phyloP scores from a whole-genome alignment of 2,113 vertebrate species.

The Cebidichthys violaceus region DNA sequence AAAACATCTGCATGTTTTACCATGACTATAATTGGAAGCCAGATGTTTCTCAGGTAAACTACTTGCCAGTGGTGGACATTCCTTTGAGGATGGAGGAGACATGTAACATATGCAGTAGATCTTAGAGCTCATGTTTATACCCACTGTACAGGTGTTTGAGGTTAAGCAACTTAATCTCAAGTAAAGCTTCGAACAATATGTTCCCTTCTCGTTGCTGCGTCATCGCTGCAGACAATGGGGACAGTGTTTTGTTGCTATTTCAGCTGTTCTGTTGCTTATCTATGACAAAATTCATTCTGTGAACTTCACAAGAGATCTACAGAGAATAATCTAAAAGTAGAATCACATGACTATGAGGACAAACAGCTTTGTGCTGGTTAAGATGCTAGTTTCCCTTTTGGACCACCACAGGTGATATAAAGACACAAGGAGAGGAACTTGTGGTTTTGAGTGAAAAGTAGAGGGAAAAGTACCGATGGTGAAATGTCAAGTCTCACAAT shows the following conservation, averaged over 20 bases:
- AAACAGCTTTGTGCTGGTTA: background rate
- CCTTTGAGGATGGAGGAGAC: background rate
- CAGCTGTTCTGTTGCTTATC: conserved; percentile 18
- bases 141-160: background rate
- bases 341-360: background rate
- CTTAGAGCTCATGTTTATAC: background rate
- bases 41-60: background rate
- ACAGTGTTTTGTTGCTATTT: conserved; percentile 22
- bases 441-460: background rate
- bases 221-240: conserved; percentile 13
- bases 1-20: background rate
- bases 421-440: background rate
- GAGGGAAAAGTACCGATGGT: background rate
- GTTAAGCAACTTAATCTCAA: conserved; percentile 16
- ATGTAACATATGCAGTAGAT: background rate
- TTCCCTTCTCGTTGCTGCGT: conserved; percentile 2
- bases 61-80: background rate
- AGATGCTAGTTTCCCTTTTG: background rate
- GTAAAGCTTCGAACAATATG: background rate
- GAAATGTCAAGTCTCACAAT: background rate
- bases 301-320: background rate
- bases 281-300: background rate
- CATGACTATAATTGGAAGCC: background rate
- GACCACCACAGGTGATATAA: background rate
- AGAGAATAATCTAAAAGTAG: background rate